phyloP scores from a whole-genome alignment of 2,113 vertebrate species.

The Forbesichthys papilliferus region DNA sequence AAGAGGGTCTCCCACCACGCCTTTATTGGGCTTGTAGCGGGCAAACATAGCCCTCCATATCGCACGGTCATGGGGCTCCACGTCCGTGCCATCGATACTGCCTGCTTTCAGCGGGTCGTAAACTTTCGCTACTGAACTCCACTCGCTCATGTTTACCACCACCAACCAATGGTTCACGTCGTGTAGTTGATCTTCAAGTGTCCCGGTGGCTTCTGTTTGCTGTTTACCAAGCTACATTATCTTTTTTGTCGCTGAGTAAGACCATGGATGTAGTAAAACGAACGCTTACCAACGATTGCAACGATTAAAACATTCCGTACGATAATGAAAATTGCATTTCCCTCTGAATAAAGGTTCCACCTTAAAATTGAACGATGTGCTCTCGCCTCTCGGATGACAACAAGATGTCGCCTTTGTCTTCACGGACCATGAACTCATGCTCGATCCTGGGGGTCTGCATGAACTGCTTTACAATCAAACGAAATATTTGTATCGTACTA shows the following conservation, averaged over 20 bases:
- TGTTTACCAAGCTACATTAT: too few relatives aligned
- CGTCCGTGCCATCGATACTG: slow-evolving; percentile 94
- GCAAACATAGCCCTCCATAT: slow-evolving; percentile 92
- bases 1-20: slow-evolving; percentile 85
- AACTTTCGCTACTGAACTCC: slow-evolving; percentile 89
- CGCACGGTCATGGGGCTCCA: slow-evolving; percentile 92
- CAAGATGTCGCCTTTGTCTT: background rate
- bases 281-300: background rate
- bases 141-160: slow-evolving; percentile 80
- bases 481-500: too few relatives aligned
- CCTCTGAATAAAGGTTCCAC: background rate
- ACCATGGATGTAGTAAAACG: background rate
- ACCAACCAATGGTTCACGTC: background rate
- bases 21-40: slow-evolving; percentile 88
- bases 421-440: background rate
- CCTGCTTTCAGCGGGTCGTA: slow-evolving; percentile 94
- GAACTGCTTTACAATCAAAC: too few relatives aligned
- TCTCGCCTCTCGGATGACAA: background rate
- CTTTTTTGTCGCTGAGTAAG: too few relatives aligned
- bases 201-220: background rate
- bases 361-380: background rate
- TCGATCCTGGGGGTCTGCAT: too few relatives aligned
- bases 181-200: background rate
- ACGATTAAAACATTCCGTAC: slow-evolving; percentile 42
- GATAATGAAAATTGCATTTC: slow-evolving; percentile 2